Evolutionary conservation across 2,113 vertebrate genomes (phyloP).

Genomic region (Muntiacus muntjak): DNA sequence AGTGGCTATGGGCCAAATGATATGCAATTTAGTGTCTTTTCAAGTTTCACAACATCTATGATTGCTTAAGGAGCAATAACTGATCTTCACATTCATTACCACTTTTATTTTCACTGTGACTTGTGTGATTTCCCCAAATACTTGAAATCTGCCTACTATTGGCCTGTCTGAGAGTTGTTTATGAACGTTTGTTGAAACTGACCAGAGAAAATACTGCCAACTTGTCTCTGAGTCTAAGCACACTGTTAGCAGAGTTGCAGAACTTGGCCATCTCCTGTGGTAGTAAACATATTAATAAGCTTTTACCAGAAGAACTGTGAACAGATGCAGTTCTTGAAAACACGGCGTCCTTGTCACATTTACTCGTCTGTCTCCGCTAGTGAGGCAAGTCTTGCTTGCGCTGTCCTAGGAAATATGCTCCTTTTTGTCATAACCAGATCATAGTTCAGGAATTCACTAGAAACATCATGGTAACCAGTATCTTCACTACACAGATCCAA

Average conservation of each 20-base stretch:
- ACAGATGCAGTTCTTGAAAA: slow-evolving; percentile 65
- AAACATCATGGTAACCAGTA: not conserved
- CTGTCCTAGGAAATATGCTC: slow-evolving; percentile 18
- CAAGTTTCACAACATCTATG: not conserved
- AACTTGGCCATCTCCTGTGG: slow-evolving; percentile 35
- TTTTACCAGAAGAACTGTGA: slow-evolving; percentile 54
- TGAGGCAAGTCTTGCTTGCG: not conserved
- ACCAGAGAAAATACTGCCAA: slow-evolving; percentile 68
- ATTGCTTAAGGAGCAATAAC: not conserved
- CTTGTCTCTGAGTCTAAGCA: slow-evolving; percentile 55
- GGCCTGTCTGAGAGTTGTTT: slow-evolving; percentile 58
- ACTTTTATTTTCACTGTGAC: slow-evolving; percentile 46
- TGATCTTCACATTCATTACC: not conserved
- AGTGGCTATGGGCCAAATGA: not conserved
- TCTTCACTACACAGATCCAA: not conserved
- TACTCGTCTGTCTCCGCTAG: slow-evolving; percentile 62
- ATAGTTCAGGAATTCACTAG: not conserved
- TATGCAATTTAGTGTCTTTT: not conserved
- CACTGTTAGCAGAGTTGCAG: slow-evolving; percentile 20
- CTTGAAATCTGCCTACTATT: slow-evolving; percentile 62
- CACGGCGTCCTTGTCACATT: slow-evolving; percentile 64
- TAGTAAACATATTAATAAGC: slow-evolving; percentile 52
- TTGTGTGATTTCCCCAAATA: slow-evolving; percentile 27
- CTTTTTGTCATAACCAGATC: slow-evolving; percentile 9
- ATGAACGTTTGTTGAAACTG: slow-evolving; percentile 68